Evolutionary conservation across 1,140 invertebrate genomes (phyloP).

Genomic region (Conus betulinus): DNA sequence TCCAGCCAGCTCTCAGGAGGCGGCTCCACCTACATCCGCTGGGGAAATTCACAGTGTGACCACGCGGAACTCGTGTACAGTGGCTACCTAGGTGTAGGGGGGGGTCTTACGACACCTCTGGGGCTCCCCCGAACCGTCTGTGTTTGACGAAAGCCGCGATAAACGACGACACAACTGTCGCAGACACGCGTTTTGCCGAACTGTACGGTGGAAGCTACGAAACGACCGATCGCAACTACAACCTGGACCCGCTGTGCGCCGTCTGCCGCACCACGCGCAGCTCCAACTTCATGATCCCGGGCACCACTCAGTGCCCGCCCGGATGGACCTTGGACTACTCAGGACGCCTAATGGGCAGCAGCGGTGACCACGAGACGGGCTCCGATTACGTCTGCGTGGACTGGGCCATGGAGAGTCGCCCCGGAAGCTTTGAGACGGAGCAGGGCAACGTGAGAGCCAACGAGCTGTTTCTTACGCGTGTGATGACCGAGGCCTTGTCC

Average conservation of each 20-base stretch:
- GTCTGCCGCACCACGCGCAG: not conserved
- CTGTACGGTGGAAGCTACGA: not conserved
- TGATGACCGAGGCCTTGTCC: not conserved
- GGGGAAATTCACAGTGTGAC: not conserved
- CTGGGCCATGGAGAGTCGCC: not conserved
- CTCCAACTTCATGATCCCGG: not conserved
- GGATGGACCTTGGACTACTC: not conserved
- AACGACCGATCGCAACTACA: not conserved
- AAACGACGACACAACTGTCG: not conserved
- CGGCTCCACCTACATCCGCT: not conserved
- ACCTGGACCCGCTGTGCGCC: conserved; percentile 14
- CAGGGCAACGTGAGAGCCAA: not conserved
- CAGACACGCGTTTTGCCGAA: not conserved
- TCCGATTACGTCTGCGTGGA: conserved; percentile 8
- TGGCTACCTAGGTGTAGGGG: not conserved
- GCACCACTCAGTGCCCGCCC: not conserved
- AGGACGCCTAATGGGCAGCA: not conserved
- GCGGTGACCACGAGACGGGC: not conserved
- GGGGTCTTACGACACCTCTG: not conserved
- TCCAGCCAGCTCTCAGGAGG: no score
- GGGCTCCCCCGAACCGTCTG: not conserved
- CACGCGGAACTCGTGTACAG: not conserved
- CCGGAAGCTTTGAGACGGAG: not conserved
- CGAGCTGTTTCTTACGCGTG: not conserved
- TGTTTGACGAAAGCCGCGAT: not conserved